A percentile compares a stretch with the other conserved stretches of the same genome.
phyloP scores from a whole-genome alignment of 2,797 vertebrate species.

The Bucorvus abyssinicus region DNA sequence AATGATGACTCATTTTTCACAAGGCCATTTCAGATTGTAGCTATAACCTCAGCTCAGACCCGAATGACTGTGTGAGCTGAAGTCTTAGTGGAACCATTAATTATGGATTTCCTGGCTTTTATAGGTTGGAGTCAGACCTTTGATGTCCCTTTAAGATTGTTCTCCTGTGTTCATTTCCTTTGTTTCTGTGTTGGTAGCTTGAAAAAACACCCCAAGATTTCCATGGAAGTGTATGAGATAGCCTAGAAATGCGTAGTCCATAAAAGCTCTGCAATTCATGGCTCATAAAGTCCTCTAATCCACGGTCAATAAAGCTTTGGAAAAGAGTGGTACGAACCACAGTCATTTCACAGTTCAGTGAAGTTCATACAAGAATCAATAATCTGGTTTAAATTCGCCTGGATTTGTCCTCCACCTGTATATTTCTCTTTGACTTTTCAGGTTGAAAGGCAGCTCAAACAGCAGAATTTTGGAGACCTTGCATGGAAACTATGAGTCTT shows the following conservation, averaged over 20 bases:
- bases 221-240: slow-evolving; percentile 39
- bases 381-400: slow-evolving; percentile 35
- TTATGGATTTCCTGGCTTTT: slow-evolving; percentile 67
- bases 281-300: slow-evolving; percentile 62
- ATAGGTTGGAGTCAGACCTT: slow-evolving; percentile 51
- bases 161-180: slow-evolving; percentile 66
- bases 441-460: slow-evolving; percentile 6
- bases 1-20: slow-evolving; percentile 58
- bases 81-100: slow-evolving; percentile 63
- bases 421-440: slow-evolving; percentile 33
- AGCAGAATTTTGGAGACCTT: not conserved
- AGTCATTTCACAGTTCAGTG: slow-evolving; percentile 59
- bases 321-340: slow-evolving; percentile 38
- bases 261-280: slow-evolving; percentile 62
- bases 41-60: slow-evolving; percentile 42
- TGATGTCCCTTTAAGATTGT: slow-evolving; percentile 64
- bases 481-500: not conserved
- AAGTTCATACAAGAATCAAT: slow-evolving; percentile 48
- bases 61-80: not conserved
- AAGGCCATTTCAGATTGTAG: slow-evolving; percentile 3
- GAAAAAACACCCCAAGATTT: slow-evolving; percentile 61
- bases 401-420: slow-evolving; percentile 44
- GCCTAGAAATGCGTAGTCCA: slow-evolving; percentile 12
- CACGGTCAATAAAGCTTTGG: slow-evolving; percentile 60
- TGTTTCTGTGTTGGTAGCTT: slow-evolving; percentile 68